Base-by-base conservation (phyloP, 2,113 vertebrate genomes). In the Malurus elegans region DNA sequence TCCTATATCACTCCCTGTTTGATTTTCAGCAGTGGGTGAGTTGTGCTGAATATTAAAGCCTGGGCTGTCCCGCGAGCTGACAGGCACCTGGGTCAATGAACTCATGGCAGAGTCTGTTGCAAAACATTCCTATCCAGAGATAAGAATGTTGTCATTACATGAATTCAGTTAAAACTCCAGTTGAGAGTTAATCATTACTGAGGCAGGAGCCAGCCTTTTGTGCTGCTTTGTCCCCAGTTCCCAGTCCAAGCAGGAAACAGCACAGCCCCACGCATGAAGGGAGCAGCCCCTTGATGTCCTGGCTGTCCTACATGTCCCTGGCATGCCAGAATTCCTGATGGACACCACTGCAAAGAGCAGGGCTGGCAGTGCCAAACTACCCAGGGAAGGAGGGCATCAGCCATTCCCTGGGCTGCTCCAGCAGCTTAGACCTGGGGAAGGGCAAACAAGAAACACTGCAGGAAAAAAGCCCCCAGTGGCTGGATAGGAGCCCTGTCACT, bases 301-400 rank as follows among this genome's bases (percentile, higher is more conserved):
- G 60, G 4, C n/a, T 28, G 21, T 29, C 28, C 72, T 6, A 2
- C 18, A 73, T 62, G 7, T 1, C 50, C 40, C 3, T 4, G 32
- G 25, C 1, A 1, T 5, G 4, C 31, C 28, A 19, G 21, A 29
- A 4, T 19, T 44, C 2, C 1, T 7, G 53, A 28, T 6, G 24
- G 28, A 1, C 18, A 36, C 24, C 44, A 8, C 16, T 58, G 44
- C 4, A 4, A 69, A 64, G 50, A 28, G 58, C 53, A 34, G 57
- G 19, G 47, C 48, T 38, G 34, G 3, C 66, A 51, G 20, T 12
- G 21, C 18, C 65, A 82, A 7, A 8, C 4, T 18, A 5, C n/a
- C 20, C 32, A 60, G 44, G 18, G 47, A 6, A 67, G 34, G 26
- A 71, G 40, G 42, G 6, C 19, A n/a, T 26, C 56, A 61, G 60